Percentiles rank a stretch among this genome's conserved stretches.
phyloP scores from a whole-genome alignment of 2,888 invertebrate genomes.

The Acutogordius australiensis region DNA sequence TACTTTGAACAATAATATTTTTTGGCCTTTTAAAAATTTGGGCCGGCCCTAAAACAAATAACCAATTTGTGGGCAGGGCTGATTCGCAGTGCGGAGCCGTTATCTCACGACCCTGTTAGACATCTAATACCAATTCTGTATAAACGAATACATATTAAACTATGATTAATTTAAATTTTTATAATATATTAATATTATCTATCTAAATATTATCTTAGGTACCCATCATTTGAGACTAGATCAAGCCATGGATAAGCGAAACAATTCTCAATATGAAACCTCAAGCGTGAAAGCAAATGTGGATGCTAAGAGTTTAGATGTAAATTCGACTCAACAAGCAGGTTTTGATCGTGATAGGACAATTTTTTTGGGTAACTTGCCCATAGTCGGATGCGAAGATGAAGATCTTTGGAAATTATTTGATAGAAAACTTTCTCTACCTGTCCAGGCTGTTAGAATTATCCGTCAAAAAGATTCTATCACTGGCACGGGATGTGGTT shows the following conservation, averaged over 20 bases:
- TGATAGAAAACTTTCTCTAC: background rate
- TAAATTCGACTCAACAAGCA: background rate
- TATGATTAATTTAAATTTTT: no score
- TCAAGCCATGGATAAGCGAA: background rate
- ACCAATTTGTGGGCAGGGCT: no score
- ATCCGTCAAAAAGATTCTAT: background rate
- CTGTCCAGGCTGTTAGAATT: background rate
- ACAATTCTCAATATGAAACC: background rate
- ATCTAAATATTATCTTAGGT: no score
- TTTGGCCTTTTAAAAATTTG: no score
- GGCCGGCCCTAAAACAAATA: no score
- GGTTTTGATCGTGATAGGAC: background rate
- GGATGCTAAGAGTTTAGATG: background rate
- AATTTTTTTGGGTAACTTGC: conserved; percentile 6
- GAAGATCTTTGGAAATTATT: background rate
- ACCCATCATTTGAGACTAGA: background rate
- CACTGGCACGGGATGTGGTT: background rate
- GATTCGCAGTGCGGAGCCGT: no score
- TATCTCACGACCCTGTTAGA: no score
- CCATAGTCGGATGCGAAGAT: background rate
- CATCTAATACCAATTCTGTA: no score
- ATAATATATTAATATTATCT: no score
- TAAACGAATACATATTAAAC: no score
- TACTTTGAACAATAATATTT: no score
- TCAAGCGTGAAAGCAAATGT: background rate